Base-by-base conservation (phyloP, 2,888 invertebrate species). In the Lasioglossum malachurum region DNA sequence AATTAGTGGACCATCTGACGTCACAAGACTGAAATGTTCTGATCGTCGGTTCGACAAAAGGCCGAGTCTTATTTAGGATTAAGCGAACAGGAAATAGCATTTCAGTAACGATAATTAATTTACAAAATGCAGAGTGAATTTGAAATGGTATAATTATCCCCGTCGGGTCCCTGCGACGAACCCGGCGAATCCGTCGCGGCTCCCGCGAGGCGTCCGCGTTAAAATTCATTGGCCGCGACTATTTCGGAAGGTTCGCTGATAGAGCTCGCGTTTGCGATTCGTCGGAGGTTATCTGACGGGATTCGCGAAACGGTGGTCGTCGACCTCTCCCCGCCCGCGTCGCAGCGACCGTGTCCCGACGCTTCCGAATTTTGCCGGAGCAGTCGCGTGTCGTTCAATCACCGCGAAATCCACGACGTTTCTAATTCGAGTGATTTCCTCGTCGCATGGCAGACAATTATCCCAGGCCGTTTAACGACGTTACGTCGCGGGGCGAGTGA, bases 391-490 rank as follows among this genome's bases (percentile, higher is more conserved):
- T 67, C 44, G 76, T 60, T 84, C 73, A 60, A 80, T 77, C 49
- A 38, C 5, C 27, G 27, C 60, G 53, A 44, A 35, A 83, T 82
- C 38, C 64, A 57, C 41, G 35, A 78, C 60, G 67, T 73, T 75
- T 83, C 83, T 80, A 83, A 78, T 64, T 75, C 83, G 69, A 75
- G 78, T 38, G 46, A 76, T 49, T 46, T 73, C n/a, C 35, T 75
- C 78, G 67, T 46, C 72, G 23, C 71, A n/a, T 57, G 41, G 19
- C 76, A 27, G 69, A 71, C 81, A 78, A 83, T 79, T 49, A 71
- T 81, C 46, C 60, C 73, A 35, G 46, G 53, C 53, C n/a, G 74
- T 75, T 87, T 85, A 85, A 89, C 72, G 74, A 78, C 41, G 71
- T 86, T 67, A 80, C 23, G 53, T 53, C 27, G 14, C 64, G 57